Conservation (phyloP, 2,888 invertebrate species). For the Trissoscelio sp. region DNA sequence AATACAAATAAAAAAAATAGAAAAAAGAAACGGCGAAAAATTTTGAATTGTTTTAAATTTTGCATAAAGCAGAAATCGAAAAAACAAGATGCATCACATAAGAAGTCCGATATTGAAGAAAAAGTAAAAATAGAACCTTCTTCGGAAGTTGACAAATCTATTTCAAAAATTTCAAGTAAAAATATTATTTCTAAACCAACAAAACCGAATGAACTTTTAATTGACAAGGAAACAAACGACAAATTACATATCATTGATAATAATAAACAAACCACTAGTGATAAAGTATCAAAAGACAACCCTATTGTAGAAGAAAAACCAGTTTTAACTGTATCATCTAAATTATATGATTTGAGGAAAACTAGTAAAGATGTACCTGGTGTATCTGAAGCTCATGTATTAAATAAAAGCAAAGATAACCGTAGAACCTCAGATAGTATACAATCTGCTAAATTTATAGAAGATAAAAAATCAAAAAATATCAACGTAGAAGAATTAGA, state of each 20-base stretch:
- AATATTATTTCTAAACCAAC: not conserved
- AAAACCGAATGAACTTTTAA: not conserved
- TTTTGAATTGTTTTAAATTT: not conserved
- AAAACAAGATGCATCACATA: not conserved
- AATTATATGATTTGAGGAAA: not conserved
- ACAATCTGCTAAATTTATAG: no score
- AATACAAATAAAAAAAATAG: no score
- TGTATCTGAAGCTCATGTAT: not conserved
- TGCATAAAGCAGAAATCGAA: not conserved
- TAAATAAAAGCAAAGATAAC: not conserved
- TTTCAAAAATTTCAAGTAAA: not conserved
- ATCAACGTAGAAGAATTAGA: no score
- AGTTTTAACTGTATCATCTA: not conserved
- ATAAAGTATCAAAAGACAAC: not conserved
- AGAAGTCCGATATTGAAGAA: not conserved
- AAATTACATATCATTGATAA: not conserved
- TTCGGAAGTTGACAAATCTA: not conserved
- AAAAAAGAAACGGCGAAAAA: not conserved
- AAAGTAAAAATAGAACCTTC: not conserved
- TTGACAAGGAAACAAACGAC: not conserved
- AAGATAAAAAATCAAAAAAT: no score
- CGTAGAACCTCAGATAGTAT: not conserved
- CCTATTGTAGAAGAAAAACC: not conserved
- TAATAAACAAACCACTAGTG: not conserved
- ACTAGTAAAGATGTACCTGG: not conserved